A percentile compares a stretch with the other conserved stretches of the same genome.
These are phyloP conservation scores for Sorex maritimensis DNA, from an alignment of 2,797 vertebrate genomes.

Conservation along the genomic window DNA sequence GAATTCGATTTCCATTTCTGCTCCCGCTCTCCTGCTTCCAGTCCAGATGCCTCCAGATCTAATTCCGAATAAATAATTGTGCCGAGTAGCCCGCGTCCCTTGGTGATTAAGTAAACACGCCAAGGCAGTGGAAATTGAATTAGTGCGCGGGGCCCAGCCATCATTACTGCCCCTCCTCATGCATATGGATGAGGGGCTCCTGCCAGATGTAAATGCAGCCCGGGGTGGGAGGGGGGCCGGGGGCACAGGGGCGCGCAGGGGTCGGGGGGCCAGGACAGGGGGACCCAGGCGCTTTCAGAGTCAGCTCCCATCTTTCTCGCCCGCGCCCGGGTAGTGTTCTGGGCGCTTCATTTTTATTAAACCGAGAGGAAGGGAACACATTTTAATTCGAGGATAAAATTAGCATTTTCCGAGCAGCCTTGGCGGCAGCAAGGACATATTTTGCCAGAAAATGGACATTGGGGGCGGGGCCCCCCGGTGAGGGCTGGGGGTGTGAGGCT, in stretches of 20 bases:
- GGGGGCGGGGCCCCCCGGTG: conserved; percentile 25
- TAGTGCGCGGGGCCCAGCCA: conserved; percentile 90
- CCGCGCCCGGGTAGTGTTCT: conserved; percentile 78
- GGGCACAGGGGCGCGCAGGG: background rate
- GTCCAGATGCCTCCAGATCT: conserved; percentile 90
- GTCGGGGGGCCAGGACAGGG: conserved; percentile 86
- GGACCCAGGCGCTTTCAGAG: conserved; percentile 89
- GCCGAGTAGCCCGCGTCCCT: conserved; percentile 90
- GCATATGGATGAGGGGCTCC: conserved; percentile 92
- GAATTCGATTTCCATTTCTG: conserved; percentile 87
- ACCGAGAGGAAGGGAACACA: conserved; percentile 86
- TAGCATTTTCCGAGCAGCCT: conserved; percentile 85
- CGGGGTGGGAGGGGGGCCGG: conserved; percentile 79
- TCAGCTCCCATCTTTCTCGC: conserved; percentile 88
- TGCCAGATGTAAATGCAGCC: conserved; percentile 93
- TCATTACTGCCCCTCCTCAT: conserved; percentile 89
- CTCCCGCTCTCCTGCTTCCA: conserved; percentile 86
- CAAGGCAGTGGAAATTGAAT: conserved; percentile 92
- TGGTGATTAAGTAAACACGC: conserved; percentile 92
- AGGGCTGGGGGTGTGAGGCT: conserved; percentile 49
- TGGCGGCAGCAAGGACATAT: conserved; percentile 80
- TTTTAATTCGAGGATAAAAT: conserved; percentile 87
- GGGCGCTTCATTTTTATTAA: conserved; percentile 88
- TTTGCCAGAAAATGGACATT: conserved; percentile 84
- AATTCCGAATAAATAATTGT: conserved; percentile 93